These are phyloP conservation scores for Actinia equina DNA, from an alignment of 64 coral and sea anemone genomes.

Conservation along the genomic window DNA sequence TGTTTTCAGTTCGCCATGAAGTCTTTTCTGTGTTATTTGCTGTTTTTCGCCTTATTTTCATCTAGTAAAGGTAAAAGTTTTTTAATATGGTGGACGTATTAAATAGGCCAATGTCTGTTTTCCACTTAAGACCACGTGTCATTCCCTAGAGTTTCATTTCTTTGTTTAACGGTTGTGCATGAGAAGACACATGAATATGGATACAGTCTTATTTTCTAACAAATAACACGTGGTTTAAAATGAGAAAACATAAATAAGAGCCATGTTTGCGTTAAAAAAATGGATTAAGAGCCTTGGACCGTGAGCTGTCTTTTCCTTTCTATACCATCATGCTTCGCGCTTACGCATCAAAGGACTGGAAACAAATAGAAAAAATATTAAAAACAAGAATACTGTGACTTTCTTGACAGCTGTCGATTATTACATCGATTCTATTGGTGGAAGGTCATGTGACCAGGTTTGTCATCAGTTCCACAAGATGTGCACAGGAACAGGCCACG, in stretches of 20 bases:
- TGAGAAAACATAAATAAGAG: too few species aligned
- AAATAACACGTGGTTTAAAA: too few species aligned
- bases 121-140: background rate
- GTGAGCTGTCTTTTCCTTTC: too few species aligned
- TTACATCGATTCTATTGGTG: background rate
- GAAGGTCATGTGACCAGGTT: constrained; percentile 6
- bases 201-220: too few species aligned
- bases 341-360: background rate
- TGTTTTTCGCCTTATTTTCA: background rate
- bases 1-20: background rate
- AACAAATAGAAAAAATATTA: background rate
- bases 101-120: background rate
- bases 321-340: background rate
- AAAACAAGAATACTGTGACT: background rate
- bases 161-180: too few species aligned
- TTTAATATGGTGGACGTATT: background rate
- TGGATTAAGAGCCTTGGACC: too few species aligned
- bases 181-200: too few species aligned
- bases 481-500: constrained; percentile 13
- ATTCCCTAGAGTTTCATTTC: too few species aligned
- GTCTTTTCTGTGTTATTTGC: background rate
- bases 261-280: too few species aligned
- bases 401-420: background rate
- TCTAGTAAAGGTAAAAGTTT: background rate
- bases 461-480: background rate